A percentile compares a stretch with the other conserved stretches of the same genome.
Conservation (phyloP, 2,888 invertebrate species). For the Anthoptus insignis region DNA sequence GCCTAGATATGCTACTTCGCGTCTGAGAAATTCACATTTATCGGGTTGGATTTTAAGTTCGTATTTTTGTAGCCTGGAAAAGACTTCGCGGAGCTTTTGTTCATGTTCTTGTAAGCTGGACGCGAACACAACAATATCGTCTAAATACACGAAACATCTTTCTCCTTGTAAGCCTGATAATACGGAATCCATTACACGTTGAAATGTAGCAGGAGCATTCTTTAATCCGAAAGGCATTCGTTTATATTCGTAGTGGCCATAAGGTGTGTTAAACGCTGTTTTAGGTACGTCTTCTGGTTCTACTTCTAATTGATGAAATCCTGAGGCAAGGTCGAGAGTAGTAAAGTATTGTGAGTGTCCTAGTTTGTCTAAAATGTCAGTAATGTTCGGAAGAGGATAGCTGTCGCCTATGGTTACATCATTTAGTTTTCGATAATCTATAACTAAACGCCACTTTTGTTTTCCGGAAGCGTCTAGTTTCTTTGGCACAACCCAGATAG, state of each 20-base stretch:
- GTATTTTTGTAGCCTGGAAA: slow-evolving; percentile 48
- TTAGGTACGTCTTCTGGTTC: slow-evolving; percentile 49
- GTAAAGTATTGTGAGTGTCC: slow-evolving; percentile 48
- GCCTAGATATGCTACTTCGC: slow-evolving; percentile 45
- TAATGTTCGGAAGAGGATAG: slow-evolving; percentile 46
- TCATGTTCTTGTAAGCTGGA: slow-evolving; percentile 54
- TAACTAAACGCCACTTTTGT: slow-evolving; percentile 51
- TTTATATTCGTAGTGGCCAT: slow-evolving; percentile 55
- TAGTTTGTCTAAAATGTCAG: slow-evolving; percentile 46
- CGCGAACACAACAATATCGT: slow-evolving; percentile 51
- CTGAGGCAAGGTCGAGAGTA: slow-evolving; percentile 47
- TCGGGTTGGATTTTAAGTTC: slow-evolving; percentile 56
- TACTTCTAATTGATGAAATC: slow-evolving; percentile 47
- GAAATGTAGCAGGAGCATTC: slow-evolving; percentile 56
- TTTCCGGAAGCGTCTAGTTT: slow-evolving; percentile 40
- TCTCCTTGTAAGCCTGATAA: slow-evolving; percentile 44
- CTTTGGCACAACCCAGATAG: slow-evolving; percentile 40
- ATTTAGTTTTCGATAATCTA: no score
- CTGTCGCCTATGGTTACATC: slow-evolving; percentile 45
- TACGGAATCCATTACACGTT: slow-evolving; percentile 53
- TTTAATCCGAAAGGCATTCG: slow-evolving; percentile 56
- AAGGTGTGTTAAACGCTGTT: slow-evolving; percentile 54
- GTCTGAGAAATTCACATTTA: slow-evolving; percentile 57
- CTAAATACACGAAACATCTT: slow-evolving; percentile 52
- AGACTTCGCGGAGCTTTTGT: slow-evolving; percentile 52